Percentiles rank a stretch among this genome's conserved stretches.
These are phyloP conservation scores for Phallusia fumigata DNA, from an alignment of 23 tunicate genomes.

Conservation along the genomic window DNA sequence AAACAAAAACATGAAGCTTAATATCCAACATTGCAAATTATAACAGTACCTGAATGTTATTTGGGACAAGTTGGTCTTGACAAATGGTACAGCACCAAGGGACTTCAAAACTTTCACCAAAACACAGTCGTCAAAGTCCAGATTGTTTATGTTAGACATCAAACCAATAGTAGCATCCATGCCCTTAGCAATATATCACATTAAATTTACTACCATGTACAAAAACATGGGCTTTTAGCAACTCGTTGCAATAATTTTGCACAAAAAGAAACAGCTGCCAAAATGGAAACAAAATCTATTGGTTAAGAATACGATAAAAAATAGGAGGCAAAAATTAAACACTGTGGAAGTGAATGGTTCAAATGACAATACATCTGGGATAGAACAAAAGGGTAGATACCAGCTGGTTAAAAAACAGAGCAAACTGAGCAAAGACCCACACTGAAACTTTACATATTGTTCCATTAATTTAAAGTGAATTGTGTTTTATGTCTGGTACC, in stretches of 20 bases:
- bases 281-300: no score
- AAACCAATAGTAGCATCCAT: conserved; percentile 50
- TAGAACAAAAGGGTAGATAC: no score
- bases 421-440: no score
- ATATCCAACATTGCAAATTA: not conserved
- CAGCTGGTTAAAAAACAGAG: no score
- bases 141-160: conserved; percentile 8
- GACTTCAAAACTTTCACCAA: conserved; percentile 67
- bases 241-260: no score
- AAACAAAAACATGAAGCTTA: not conserved
- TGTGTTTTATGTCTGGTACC: conserved; percentile 16
- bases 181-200: conserved; percentile 27
- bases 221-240: not conserved
- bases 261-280: no score
- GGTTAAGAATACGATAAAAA: no score
- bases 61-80: conserved; percentile 67
- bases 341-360: no score
- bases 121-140: conserved; percentile 45
- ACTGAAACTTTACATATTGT: no score
- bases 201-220: not conserved
- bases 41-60: conserved; percentile 50
- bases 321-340: no score
- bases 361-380: no score
- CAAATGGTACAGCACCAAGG: conserved; percentile 89
- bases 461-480: no score